These are phyloP conservation scores for Tangara arthus DNA, from an alignment of 2,797 vertebrate species.

Conservation along the genomic window DNA sequence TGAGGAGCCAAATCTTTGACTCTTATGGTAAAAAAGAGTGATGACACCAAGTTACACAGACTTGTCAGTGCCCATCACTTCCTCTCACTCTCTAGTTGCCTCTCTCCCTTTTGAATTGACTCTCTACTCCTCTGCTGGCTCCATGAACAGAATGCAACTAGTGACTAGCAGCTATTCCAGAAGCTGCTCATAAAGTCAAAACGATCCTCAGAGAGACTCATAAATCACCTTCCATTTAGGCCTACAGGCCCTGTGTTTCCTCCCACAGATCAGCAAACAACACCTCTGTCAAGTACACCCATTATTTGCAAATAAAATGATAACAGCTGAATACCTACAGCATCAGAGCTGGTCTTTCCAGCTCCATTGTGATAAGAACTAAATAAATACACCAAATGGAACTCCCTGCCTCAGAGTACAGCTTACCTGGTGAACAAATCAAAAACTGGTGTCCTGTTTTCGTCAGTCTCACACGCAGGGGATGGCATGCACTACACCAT, in stretches of 20 bases:
- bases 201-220: background rate
- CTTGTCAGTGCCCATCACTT: background rate
- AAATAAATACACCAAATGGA: background rate
- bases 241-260: background rate
- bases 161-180: background rate
- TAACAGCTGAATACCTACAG: background rate
- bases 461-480: background rate
- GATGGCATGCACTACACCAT: background rate
- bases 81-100: background rate
- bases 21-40: background rate
- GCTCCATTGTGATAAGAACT: background rate
- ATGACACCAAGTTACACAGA: background rate
- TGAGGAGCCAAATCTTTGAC: background rate
- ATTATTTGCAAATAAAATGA: constrained; percentile 6
- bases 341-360: background rate
- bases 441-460: background rate
- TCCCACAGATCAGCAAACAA: background rate
- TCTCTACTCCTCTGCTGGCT: background rate
- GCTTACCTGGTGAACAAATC: background rate
- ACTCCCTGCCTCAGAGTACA: background rate
- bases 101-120: background rate
- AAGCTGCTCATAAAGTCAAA: background rate
- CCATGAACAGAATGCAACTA: background rate
- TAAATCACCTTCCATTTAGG: background rate
- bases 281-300: background rate